phyloP scores from a whole-genome alignment of 2,797 vertebrate genomes.

The Aulostomus chinensis region DNA sequence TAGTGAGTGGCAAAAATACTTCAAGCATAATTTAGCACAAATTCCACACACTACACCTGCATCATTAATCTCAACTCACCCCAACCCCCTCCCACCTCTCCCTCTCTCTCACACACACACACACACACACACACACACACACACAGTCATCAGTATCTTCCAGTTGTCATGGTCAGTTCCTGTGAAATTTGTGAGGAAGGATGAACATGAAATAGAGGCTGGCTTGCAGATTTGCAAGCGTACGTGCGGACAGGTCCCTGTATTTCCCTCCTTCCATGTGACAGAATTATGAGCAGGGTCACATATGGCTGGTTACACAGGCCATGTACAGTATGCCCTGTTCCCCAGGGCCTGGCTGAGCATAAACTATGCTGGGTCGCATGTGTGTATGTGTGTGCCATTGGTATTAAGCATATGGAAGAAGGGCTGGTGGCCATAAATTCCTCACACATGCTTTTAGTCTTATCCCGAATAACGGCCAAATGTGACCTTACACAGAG shows the following conservation, averaged over 20 bases:
- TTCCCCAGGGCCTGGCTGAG: slow-evolving; percentile 17
- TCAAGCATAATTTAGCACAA: not conserved
- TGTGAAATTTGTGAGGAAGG: slow-evolving; percentile 10
- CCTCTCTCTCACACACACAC: no score
- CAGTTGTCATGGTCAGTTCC: slow-evolving; percentile 7
- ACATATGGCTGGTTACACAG: slow-evolving; percentile 47
- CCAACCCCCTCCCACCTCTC: no score
- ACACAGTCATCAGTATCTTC: slow-evolving; percentile 8
- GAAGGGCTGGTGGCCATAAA: slow-evolving; percentile 25
- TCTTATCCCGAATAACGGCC: slow-evolving; percentile 31
- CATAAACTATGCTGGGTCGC: slow-evolving; percentile 17
- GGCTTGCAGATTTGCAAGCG: slow-evolving; percentile 23
- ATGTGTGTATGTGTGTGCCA: slow-evolving; percentile 6
- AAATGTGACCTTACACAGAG: slow-evolving; percentile 34
- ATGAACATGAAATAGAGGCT: slow-evolving; percentile 24
- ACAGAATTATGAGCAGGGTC: slow-evolving; percentile 56
- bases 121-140: no score
- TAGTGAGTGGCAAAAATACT: no score
- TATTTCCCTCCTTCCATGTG: slow-evolving; percentile 30
- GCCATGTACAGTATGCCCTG: slow-evolving; percentile 7
- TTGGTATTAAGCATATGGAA: slow-evolving; percentile 22
- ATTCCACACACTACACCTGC: not conserved
- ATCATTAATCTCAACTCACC: slow-evolving; percentile 5
- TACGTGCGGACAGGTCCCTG: slow-evolving; percentile 16
- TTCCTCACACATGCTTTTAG: slow-evolving; percentile 34